Base-by-base conservation (phyloP, 2,888 invertebrate genomes). In the Aleiodes testaceus region DNA sequence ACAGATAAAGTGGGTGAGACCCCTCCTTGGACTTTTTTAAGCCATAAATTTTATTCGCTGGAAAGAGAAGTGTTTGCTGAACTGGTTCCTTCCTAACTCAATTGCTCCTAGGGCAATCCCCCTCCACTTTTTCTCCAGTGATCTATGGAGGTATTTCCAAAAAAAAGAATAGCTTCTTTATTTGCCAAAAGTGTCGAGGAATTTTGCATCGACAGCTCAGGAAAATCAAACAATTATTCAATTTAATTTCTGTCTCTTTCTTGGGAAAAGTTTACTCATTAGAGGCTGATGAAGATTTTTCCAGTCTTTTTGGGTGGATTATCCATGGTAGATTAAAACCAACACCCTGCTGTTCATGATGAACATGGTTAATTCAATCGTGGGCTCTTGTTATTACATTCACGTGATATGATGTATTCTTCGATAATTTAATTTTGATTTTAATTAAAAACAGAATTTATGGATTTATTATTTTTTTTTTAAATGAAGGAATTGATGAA, bases 51-150 rank as follows among this genome's bases (percentile, higher is more conserved):
- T 84, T 76, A 70, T 72, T 71, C 74, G 52, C 69, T 67, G 69
- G 63, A 74, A 74, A 73, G 75, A 83, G 83, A 84, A 86, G 86
- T 87, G 87, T 87, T 87, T 87, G 87, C 87, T 84, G 86, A 87
- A 87, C 87, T 86, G 85, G 85, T 87, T 87, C 85, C 85, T 86
- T 86, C 86, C 85, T 87, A 87, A 87, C 87, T 87, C 87, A 87
- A 87, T 87, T 86, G 87, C 85, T 82, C 80, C 79, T 69, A 70
- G 67, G 65, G 61, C 71, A 65, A 59, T 49, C 52, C 70, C 70
- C 70, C 14, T 63, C 78, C 80, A 75, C 59, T 68, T 55, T 30
- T 55, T 47, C 18, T 53, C 14, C 77, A 71, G 85, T 87, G 87
- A 86, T 87, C 84, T 86, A 87, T 83, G 84, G 80, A 79, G 77